Base-by-base conservation (phyloP, 2,113 vertebrate genomes). In the Campylomormyrus numenius region DNA sequence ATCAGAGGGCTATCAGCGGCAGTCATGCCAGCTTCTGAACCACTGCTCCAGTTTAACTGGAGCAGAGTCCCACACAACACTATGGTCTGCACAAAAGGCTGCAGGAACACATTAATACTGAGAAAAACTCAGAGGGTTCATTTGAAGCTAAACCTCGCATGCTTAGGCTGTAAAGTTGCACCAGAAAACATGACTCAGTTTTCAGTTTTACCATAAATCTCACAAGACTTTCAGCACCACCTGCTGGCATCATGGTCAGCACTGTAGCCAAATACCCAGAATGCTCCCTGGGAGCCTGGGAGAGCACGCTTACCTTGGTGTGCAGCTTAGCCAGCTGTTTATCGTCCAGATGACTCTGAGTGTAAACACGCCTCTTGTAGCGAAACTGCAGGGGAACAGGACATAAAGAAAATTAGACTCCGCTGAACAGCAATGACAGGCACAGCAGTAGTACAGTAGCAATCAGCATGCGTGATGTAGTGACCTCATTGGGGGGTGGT, bases 301-400 rank as follows among this genome's bases (percentile, higher is more conserved):
- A 10, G 19, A 21, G 52, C 53, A 91, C 39, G 46, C 39, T 89
- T 94, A 99, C 98, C 97, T 99, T 99, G 0, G 98, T 99, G 90
- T 99, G 98, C 83, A 99, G 96, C 95, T 99, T 99, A 90, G 98
- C 97, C 93, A 99, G 97, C 93, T 99, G 98, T 90, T 99, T 99
- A 93, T 99, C 98, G 31, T 99, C 98, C 92, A 99, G 96, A 94
- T 99, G 95, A 52, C 96, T 95, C 95, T 99, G 98, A 10, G 97
- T 97, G 90, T 99, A 99, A 91, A 99, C 96, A 24, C 98, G 96
- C 91, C 98, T 95, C 91, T 99, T 99, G 93, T 99, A 99, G 83
- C 98, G 98, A 93, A 99, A 99, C 98, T 99, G 95, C 49, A 91
- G 91, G 27, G 89, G 90, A 74, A 85, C 4, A 90, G 4, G 90